Percentiles rank a stretch among this genome's conserved stretches.
These are phyloP conservation scores for Aphelenchoides besseyi DNA, from an alignment of 1,140 invertebrate species.

Conservation along the genomic window DNA sequence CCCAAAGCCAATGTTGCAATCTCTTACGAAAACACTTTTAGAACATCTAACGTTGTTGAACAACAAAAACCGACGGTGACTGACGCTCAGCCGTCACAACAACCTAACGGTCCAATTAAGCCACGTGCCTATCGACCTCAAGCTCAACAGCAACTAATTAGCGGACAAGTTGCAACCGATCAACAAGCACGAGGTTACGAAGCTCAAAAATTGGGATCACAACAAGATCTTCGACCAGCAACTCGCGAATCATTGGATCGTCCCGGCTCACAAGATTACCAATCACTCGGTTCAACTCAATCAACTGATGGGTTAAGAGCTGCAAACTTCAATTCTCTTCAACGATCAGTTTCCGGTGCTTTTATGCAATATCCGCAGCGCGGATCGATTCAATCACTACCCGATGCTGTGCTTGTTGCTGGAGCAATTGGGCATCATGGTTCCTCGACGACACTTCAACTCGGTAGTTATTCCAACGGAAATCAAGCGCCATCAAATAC, in stretches of 20 bases:
- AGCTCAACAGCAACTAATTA: constrained; percentile 14
- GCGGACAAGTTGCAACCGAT: background rate
- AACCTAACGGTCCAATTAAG: constrained; percentile 14
- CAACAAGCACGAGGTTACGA: background rate
- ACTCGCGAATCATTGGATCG: constrained; percentile 28
- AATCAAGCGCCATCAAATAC: constrained; percentile 11
- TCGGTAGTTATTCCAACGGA: background rate
- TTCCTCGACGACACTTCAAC: constrained; percentile 3
- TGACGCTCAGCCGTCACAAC: background rate
- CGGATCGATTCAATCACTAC: constrained; percentile 58
- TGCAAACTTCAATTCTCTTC: constrained; percentile 46
- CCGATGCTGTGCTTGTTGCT: constrained; percentile 40
- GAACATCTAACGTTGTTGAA: background rate
- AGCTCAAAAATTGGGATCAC: constrained; percentile 40
- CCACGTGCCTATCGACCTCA: constrained; percentile 21
- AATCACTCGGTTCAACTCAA: constrained; percentile 49
- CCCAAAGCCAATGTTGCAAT: too few species aligned
- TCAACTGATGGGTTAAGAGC: constrained; percentile 47
- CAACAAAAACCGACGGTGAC: background rate
- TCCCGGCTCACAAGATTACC: constrained; percentile 38
- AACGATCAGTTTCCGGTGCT: constrained; percentile 40
- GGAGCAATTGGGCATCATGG: background rate
- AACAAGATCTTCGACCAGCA: constrained; percentile 21
- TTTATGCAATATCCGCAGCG: constrained; percentile 50
- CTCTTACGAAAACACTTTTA: too few species aligned